These are phyloP conservation scores for Epinephelus fuscoguttatus DNA, from an alignment of 2,113 vertebrate species.

Conservation along the genomic window DNA sequence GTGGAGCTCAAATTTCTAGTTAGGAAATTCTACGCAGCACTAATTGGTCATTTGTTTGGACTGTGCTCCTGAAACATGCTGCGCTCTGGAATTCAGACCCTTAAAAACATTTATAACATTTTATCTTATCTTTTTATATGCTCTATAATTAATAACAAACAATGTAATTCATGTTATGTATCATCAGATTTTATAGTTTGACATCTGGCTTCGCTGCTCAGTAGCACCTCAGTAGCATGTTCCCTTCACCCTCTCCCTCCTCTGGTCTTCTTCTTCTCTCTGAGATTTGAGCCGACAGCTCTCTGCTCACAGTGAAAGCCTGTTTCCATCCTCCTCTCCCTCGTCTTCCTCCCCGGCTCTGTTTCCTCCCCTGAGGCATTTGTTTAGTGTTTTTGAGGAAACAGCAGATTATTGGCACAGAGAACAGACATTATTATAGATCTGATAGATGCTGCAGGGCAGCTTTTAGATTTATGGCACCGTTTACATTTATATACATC, in stretches of 20 bases:
- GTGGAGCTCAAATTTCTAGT: too few species aligned
- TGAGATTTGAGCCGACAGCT: conserved; percentile 34
- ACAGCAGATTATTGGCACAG: conserved; percentile 61
- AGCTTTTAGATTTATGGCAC: conserved; percentile 48
- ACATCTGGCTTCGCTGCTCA: conserved; percentile 3
- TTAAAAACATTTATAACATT: too few species aligned
- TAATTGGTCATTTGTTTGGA: too few species aligned
- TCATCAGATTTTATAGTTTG: neutral
- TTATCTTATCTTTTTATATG: too few species aligned
- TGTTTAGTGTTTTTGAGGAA: conserved; percentile 30
- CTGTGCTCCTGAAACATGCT: too few species aligned
- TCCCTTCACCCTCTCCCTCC: neutral
- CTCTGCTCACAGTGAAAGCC: conserved; percentile 31
- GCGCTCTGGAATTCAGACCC: neutral
- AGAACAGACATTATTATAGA: conserved; percentile 59
- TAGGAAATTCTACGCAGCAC: too few species aligned
- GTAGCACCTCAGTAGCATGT: conserved; percentile 19
- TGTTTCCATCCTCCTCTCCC: conserved; percentile 6
- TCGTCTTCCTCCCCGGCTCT: conserved; percentile 42
- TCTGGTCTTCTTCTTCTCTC: conserved; percentile 27
- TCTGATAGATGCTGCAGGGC: conserved; percentile 55
- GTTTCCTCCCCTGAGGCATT: conserved; percentile 32
- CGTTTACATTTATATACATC: conserved; percentile 62
- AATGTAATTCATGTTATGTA: neutral
- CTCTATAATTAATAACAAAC: too few species aligned